phyloP scores from a whole-genome alignment of 2,888 invertebrate species.

The Erebia ligea region DNA sequence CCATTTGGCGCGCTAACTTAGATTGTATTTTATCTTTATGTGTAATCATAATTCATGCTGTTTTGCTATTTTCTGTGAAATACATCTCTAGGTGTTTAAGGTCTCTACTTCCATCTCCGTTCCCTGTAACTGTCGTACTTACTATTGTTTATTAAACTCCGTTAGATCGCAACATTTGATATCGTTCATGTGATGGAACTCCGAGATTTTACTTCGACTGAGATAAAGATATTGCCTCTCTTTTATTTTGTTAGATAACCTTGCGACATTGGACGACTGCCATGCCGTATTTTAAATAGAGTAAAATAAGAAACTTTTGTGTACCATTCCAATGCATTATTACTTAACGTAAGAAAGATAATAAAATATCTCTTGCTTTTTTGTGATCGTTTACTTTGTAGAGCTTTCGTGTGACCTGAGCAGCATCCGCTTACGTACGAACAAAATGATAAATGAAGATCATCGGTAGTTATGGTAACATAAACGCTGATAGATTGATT shows the following conservation, averaged over 20 bases:
- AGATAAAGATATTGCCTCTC: constrained; percentile 46
- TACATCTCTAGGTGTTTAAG: constrained; percentile 70
- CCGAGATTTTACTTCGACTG: constrained; percentile 38
- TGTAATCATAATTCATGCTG: constrained; percentile 79
- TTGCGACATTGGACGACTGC: constrained; percentile 37
- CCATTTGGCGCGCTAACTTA: constrained; percentile 76
- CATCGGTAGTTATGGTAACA: constrained; percentile 79
- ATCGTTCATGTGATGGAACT: constrained; percentile 33
- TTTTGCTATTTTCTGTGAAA: constrained; percentile 61
- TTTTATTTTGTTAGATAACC: constrained; percentile 38
- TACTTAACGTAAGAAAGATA: constrained; percentile 11
- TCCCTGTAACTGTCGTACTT: constrained; percentile 60
- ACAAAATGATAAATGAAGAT: constrained; percentile 81
- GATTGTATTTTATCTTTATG: constrained; percentile 81
- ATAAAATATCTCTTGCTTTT: constrained; percentile 8
- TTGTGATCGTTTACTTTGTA: constrained; percentile 32
- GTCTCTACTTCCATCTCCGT: constrained; percentile 61
- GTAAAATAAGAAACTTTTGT: constrained; percentile 23
- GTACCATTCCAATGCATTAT: constrained; percentile 20
- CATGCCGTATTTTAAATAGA: constrained; percentile 35
- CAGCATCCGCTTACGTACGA: constrained; percentile 72
- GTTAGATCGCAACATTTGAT: constrained; percentile 43
- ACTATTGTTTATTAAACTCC: constrained; percentile 65
- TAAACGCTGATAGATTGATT: constrained; percentile 82
- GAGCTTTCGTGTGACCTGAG: constrained; percentile 75